phyloP scores from a whole-genome alignment of 2,888 invertebrate species.

The Charanyca ferruginea region DNA sequence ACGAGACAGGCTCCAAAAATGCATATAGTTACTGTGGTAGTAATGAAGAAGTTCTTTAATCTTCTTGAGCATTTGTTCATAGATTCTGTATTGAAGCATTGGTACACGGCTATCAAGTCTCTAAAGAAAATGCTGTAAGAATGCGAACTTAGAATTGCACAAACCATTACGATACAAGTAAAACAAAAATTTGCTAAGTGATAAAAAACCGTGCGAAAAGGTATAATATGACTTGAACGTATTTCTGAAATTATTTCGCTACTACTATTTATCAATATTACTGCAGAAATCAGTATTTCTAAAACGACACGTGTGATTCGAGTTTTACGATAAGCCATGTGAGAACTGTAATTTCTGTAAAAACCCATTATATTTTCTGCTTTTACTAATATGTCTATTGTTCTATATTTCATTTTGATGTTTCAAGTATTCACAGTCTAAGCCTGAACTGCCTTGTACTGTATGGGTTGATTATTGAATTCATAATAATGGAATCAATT shows the following conservation, averaged over 20 bases:
- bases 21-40: not conserved
- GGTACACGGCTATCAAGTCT: not conserved
- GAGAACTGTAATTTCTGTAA: slow-evolving; percentile 15
- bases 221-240: fast-evolving
- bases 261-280: not conserved
- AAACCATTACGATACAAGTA: not conserved
- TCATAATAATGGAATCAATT: not conserved
- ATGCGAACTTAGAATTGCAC: slow-evolving; percentile 5
- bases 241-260: fast-evolving
- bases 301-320: slow-evolving; percentile 1
- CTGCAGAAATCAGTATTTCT: not conserved
- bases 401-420: not conserved
- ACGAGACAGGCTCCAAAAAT: not conserved
- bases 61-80: not conserved
- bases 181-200: not conserved
- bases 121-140: slow-evolving; percentile 5
- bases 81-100: not conserved
- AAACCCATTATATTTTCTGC: slow-evolving; percentile 29
- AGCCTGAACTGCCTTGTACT: not conserved
- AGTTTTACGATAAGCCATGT: not conserved
- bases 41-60: slow-evolving; percentile 1
- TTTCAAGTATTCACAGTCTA: not conserved
- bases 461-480: not conserved
- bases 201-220: not conserved
- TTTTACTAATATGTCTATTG: slow-evolving; percentile 1